These are phyloP conservation scores for Cheilosia impressa DNA, from an alignment of 2,888 invertebrate genomes.

Conservation along the genomic window DNA sequence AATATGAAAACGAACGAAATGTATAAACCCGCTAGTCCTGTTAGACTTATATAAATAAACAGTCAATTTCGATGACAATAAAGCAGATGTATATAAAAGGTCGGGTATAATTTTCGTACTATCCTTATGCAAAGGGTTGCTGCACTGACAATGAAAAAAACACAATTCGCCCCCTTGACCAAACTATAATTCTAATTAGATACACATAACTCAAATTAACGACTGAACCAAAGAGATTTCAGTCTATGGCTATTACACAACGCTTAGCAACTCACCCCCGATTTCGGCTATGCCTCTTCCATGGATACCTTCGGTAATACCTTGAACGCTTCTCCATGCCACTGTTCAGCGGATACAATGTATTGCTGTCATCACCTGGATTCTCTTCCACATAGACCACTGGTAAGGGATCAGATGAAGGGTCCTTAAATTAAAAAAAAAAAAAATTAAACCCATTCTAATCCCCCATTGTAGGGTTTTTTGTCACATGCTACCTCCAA, in stretches of 20 bases:
- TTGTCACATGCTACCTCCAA: slow-evolving; percentile 79
- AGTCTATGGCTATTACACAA: slow-evolving; percentile 8
- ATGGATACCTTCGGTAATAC: slow-evolving; percentile 87
- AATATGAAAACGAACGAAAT: too few relatives aligned
- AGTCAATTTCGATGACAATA: too few relatives aligned
- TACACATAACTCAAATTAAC: background rate
- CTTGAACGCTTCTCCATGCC: slow-evolving; percentile 84
- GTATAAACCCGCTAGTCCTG: too few relatives aligned
- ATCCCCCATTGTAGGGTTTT: background rate
- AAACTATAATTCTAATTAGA: background rate
- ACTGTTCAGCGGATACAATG: slow-evolving; percentile 70
- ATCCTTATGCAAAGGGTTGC: too few relatives aligned
- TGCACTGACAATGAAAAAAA: too few relatives aligned
- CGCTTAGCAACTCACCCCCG: slow-evolving; percentile 79
- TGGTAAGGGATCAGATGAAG: slow-evolving; percentile 81
- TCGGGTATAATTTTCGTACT: too few relatives aligned
- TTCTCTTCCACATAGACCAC: slow-evolving; percentile 82
- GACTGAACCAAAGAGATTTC: too few relatives aligned
- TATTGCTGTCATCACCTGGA: slow-evolving; percentile 71
- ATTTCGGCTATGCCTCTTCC: slow-evolving; percentile 86
- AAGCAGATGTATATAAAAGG: too few relatives aligned
- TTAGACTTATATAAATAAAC: too few relatives aligned
- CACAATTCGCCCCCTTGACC: too few relatives aligned
- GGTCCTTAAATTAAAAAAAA: slow-evolving; percentile 78
- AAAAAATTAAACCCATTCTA: background rate